phyloP scores from a whole-genome alignment of 1,140 invertebrate species.

The Plectrocnemia conspersa region DNA sequence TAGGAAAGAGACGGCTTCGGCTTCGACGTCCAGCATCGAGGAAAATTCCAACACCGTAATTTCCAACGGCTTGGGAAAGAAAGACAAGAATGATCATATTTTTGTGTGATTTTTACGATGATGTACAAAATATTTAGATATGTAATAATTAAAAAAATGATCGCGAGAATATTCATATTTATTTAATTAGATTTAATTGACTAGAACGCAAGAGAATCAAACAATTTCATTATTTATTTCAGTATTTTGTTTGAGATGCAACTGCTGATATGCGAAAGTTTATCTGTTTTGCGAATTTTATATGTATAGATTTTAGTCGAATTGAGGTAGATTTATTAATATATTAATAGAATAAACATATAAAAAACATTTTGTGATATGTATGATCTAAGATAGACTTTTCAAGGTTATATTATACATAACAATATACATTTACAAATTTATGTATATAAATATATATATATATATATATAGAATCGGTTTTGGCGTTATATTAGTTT shows the following conservation, averaged over 20 bases:
- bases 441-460: not conserved
- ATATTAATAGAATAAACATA: no score
- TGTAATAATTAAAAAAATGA: not conserved
- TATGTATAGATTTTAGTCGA: no score
- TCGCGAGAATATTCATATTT: not conserved
- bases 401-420: not conserved
- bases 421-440: not conserved
- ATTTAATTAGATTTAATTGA: not conserved
- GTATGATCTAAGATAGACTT: not conserved
- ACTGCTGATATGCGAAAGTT: no score
- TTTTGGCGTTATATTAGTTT: no score
- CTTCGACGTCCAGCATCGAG: slow-evolving; percentile 24
- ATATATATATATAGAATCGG: no score
- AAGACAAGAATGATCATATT: slow-evolving; percentile 28
- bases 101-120: slow-evolving; percentile 29
- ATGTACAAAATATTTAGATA: not conserved
- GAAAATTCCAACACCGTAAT: slow-evolving; percentile 20
- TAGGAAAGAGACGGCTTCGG: slow-evolving; percentile 13
- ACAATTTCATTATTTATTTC: not conserved
- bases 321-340: no score
- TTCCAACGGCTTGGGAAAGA: slow-evolving; percentile 25
- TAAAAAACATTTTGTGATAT: slow-evolving; percentile 12
- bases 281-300: no score
- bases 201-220: not conserved
- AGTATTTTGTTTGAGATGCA: not conserved